Evolutionary conservation across 2,113 vertebrate species (phyloP).

Genomic region (Rattus rattus): DNA sequence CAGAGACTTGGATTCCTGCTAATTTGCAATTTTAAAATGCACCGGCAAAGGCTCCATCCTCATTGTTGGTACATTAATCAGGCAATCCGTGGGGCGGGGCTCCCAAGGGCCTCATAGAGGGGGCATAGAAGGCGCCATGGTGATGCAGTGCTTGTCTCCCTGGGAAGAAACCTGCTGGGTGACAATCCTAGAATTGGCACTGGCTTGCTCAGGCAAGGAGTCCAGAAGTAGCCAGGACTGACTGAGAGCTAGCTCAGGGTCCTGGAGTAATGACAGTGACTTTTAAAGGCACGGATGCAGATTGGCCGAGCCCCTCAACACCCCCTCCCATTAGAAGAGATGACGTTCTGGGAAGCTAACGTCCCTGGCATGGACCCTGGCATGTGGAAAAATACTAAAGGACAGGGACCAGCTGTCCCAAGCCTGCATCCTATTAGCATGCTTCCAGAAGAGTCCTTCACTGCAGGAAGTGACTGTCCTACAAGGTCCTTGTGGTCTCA

Average conservation of each 20-base stretch:
- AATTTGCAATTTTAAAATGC: slow-evolving; percentile 65
- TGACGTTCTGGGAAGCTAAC: background rate
- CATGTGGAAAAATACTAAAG: background rate
- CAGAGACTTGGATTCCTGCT: slow-evolving; percentile 4
- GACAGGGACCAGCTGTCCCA: background rate
- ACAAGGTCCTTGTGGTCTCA: background rate
- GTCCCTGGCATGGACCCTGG: background rate
- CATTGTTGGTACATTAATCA: slow-evolving; percentile 61
- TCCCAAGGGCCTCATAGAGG: slow-evolving; percentile 32
- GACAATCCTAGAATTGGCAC: background rate
- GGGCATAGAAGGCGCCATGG: background rate
- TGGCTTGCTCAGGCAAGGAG: background rate
- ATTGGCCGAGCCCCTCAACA: background rate
- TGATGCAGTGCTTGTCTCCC: background rate
- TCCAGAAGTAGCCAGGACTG: background rate
- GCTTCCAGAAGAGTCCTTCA: background rate
- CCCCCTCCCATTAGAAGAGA: background rate
- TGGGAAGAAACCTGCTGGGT: slow-evolving; percentile 6
- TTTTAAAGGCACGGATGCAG: background rate
- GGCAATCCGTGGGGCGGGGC: slow-evolving; percentile 14
- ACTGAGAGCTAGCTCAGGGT: background rate
- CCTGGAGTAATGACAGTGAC: background rate
- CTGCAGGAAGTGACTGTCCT: background rate
- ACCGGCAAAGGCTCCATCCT: slow-evolving; percentile 9
- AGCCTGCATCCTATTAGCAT: background rate